Evolutionary conservation across 2,113 vertebrate genomes (phyloP), one percentile per base, ranked within the genome.

Genomic region (Crotalus tigris): DNA sequence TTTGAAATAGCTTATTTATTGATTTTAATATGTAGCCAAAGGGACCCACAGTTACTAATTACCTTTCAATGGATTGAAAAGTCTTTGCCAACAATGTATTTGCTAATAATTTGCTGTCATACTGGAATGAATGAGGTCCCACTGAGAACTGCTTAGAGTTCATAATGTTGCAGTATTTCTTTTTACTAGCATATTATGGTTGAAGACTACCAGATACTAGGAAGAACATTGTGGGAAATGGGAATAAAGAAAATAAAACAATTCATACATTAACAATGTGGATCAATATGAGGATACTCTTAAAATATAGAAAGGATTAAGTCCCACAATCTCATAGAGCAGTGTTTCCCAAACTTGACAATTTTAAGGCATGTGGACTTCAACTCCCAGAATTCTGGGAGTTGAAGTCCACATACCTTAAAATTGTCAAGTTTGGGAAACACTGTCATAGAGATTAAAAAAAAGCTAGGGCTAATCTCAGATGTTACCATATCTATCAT

Each of bases 81-180:
- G 69, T 90, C 88, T 53, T 26, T 90, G 55, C 75, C 57, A 86
- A 86, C 69, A 86, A 90, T 57, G 46, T 90, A 26, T n/a, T 93
- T 90, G n/a, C 54, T 90, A 90, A 85, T 85, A 55, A 93, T 93
- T 93, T 93, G 55, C 29, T 93, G 92, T 86, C 92, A 93, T 17
- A 61, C 61, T 86, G 55, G 69, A 93, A 85, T 81, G 51, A 88
- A 55, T 53, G 88, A 54, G 54, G 12, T 39, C 58, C 75, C 12
- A 4, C 23, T 12, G 55, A 49, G 75, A 93, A 61, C 88, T 61
- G 57, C 55, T 90, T 75, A 26, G 23, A 5, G 88, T 64, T 90
- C 46, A 61, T 57, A 86, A 33, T 24, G 29, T 93, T 93, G 54
- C 55, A 90, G 21, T 86, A 90, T 90, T 90, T 86, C 24, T 54